A percentile compares a stretch with the other conserved stretches of the same genome.
phyloP scores from a whole-genome alignment of 2,113 vertebrate genomes.

The Arvicanthis niloticus region DNA sequence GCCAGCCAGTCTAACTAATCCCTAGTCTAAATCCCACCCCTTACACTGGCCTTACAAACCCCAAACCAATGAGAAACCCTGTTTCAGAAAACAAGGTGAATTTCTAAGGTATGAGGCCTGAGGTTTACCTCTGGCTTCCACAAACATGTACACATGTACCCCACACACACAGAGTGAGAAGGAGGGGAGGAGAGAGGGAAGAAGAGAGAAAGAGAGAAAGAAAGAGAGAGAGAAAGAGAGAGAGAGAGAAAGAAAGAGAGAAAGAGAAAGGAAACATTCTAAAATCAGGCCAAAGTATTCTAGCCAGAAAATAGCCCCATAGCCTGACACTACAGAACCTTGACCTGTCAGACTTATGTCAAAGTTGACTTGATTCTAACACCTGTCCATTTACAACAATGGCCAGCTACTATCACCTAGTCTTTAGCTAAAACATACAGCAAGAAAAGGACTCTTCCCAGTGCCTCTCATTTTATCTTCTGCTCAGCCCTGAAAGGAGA shows the following conservation, averaged over 20 bases:
- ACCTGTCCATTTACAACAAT: not conserved
- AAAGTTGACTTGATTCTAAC: not conserved
- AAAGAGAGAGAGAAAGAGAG: not conserved
- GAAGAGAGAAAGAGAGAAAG: not conserved
- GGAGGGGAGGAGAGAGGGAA: rapidly evolving
- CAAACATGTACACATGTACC: not conserved
- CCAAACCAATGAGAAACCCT: not conserved
- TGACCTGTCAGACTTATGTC: not conserved
- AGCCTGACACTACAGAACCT: not conserved
- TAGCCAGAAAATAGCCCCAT: not conserved
- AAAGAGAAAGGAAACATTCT: not conserved
- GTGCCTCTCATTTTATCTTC: not conserved
- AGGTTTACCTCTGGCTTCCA: not conserved
- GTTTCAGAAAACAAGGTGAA: not conserved
- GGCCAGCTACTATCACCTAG: not conserved
- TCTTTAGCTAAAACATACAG: not conserved
- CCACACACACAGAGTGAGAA: not conserved
- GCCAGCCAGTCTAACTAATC: not conserved
- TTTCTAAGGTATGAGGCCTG: not conserved
- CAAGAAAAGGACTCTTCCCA: not conserved
- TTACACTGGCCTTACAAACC: not conserved
- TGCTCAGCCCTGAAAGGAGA: not conserved
- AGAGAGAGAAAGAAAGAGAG: not conserved
- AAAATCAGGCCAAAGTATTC: not conserved
- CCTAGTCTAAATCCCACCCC: too few relatives aligned